Base-by-base conservation (phyloP, 2,888 invertebrate species). In the Eilema sororculum region DNA sequence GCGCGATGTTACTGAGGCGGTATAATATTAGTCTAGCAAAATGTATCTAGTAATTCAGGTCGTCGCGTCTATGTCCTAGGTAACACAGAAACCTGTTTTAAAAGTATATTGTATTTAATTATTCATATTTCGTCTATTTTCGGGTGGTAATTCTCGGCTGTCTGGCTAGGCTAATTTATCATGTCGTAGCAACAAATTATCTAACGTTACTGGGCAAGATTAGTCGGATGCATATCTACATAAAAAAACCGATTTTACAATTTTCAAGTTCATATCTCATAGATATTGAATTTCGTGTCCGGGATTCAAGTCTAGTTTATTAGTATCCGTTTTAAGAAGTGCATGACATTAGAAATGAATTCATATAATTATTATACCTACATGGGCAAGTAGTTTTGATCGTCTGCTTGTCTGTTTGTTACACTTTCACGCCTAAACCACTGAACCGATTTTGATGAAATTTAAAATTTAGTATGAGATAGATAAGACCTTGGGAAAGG, bases 91-190 rank as follows among this genome's bases (percentile, higher is more conserved):
- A 76, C 74, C 74, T 33, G 68, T 74, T 77, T 67, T 59, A 62
- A 72, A 16, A 77, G 66, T 71, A 72, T 72, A 56, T 9, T 75
- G 72, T 67, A 69, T 72, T 72, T 68, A 33, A 74, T 73, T 78
- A 78, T 63, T 74, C 67, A 28, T 41, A 72, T 72, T 77, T 74
- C 52, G 68, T 72, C 78, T 75, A 78, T 80, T 82, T 79, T 81
- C 76, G 62, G 71, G 75, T 76, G 78, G 73, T 76, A 66, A 62
- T 57, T 71, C 68, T 62, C 59, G 73, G 71, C 72, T 67, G 80
- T 81, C 78, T 78, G 71, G 71, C 57, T 62, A 13, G 57, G 62
- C 65, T 66, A 68, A 73, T 76, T 69, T 73, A 73, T 62, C 24
- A 59, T 63, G 24, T 52, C 61, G 62, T 41, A 67, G 30, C 13